These are phyloP conservation scores for Drosophila orosa DNA, from an alignment of 1,140 invertebrate genomes.

Conservation along the genomic window DNA sequence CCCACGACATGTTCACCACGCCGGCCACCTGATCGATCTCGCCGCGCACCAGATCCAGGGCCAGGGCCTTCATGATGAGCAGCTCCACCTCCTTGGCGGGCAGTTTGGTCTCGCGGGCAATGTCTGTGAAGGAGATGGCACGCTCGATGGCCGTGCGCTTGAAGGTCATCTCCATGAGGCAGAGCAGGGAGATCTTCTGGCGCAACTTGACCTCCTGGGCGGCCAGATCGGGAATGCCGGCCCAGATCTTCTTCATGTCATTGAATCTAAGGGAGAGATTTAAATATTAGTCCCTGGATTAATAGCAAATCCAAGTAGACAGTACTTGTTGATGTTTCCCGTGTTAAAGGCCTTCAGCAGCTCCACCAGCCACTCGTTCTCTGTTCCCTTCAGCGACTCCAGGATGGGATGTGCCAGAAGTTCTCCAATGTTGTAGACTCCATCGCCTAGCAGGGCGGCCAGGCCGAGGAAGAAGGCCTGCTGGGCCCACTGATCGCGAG, in stretches of 20 bases:
- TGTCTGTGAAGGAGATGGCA: slow-evolving; percentile 95
- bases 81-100: slow-evolving; percentile 95
- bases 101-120: slow-evolving; percentile 93
- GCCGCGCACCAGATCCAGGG: slow-evolving; percentile 96
- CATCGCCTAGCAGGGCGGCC: slow-evolving; percentile 96
- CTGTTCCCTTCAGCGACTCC: slow-evolving; percentile 91
- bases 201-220: slow-evolving; percentile 92
- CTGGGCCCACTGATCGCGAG: slow-evolving; percentile 88
- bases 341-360: slow-evolving; percentile 96
- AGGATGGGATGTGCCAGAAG: slow-evolving; percentile 97
- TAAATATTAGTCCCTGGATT: background rate
- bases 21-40: slow-evolving; percentile 96
- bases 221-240: slow-evolving; percentile 93
- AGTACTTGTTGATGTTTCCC: slow-evolving; percentile 91
- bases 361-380: slow-evolving; percentile 95
- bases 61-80: slow-evolving; percentile 98
- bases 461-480: slow-evolving; percentile 96
- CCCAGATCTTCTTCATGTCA: slow-evolving; percentile 91
- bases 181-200: slow-evolving; percentile 97
- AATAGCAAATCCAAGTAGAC: no score
- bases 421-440: slow-evolving; percentile 99
- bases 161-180: slow-evolving; percentile 97
- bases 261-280: slow-evolving; percentile 88
- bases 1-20: slow-evolving; percentile 93
- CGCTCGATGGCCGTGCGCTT: slow-evolving; percentile 89